Evolutionary conservation across 1,140 invertebrate genomes (phyloP).

Genomic region (Philopotamus ludificatus): DNA sequence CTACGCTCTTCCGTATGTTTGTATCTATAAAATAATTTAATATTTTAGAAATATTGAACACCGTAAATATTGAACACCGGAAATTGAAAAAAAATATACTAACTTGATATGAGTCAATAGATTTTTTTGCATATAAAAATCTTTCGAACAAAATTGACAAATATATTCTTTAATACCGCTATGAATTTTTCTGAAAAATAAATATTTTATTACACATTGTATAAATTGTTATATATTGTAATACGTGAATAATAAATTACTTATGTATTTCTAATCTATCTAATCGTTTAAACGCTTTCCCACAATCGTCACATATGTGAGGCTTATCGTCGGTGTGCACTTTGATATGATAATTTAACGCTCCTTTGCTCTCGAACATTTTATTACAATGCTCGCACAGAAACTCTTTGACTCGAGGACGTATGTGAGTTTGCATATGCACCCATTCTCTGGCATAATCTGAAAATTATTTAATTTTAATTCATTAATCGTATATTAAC

Average conservation of each 20-base stretch:
- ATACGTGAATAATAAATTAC: constrained; percentile 13
- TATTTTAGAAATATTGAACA: neutral
- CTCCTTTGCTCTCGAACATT: constrained; percentile 19
- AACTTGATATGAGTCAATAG: constrained; percentile 34
- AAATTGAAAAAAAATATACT: constrained; percentile 10
- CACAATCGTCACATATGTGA: constrained; percentile 31
- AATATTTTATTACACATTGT: too few species aligned
- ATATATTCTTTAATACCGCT: constrained; percentile 31
- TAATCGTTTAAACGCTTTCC: constrained; percentile 28
- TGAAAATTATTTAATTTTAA: constrained; percentile 21
- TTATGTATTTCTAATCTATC: constrained; percentile 26
- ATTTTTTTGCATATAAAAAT: constrained; percentile 28
- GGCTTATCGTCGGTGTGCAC: constrained; percentile 28
- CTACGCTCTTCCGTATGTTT: constrained; percentile 33
- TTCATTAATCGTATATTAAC: too few species aligned
- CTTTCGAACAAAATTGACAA: constrained; percentile 37
- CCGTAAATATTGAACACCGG: neutral
- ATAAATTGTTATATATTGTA: too few species aligned
- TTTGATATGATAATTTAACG: constrained; percentile 16
- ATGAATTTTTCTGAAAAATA: constrained; percentile 34
- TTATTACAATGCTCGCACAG: constrained; percentile 34
- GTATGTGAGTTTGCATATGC: constrained; percentile 41
- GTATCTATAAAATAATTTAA: constrained; percentile 31
- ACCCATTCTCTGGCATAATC: constrained; percentile 35
- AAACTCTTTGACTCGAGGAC: constrained; percentile 19